phyloP scores from a whole-genome alignment of 2,888 invertebrate genomes.

The Blastobasis adustella region DNA sequence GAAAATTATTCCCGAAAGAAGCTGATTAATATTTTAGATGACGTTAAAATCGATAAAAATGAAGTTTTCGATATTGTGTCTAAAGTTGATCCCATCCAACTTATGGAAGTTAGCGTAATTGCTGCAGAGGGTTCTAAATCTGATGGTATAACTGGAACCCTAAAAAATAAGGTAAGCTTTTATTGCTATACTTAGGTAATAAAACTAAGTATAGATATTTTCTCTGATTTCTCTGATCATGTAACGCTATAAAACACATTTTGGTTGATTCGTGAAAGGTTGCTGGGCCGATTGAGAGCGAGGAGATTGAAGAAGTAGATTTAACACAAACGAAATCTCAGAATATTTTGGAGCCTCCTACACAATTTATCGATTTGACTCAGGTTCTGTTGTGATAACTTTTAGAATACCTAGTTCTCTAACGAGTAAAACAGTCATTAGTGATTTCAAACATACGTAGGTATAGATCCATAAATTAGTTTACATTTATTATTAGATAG shows the following conservation, averaged over 20 bases:
- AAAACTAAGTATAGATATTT: too few species aligned
- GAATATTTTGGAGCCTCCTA: constrained; percentile 42
- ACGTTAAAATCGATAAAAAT: constrained; percentile 38
- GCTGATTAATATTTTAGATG: constrained; percentile 55
- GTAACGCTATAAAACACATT: not conserved
- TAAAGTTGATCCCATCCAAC: constrained; percentile 32
- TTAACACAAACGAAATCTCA: constrained; percentile 22
- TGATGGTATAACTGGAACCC: not conserved
- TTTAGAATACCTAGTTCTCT: too few species aligned
- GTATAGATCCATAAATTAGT: too few species aligned
- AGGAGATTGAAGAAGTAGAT: constrained; percentile 37
- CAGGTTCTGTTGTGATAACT: constrained; percentile 19
- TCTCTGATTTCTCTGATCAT: too few species aligned
- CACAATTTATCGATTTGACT: constrained; percentile 44
- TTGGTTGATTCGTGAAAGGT: not conserved
- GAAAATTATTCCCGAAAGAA: constrained; percentile 44
- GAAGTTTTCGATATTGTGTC: constrained; percentile 40
- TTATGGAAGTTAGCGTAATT: constrained; percentile 36
- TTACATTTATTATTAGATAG: too few species aligned
- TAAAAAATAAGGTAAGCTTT: not conserved
- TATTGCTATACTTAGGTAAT: not conserved
- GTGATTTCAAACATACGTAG: too few species aligned
- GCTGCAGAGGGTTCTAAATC: constrained; percentile 12
- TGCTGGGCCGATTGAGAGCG: constrained; percentile 10
- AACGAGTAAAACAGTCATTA: too few species aligned